Conservation (phyloP, 92 coral and sea anemone species). For the Plumapathes pennacea region DNA sequence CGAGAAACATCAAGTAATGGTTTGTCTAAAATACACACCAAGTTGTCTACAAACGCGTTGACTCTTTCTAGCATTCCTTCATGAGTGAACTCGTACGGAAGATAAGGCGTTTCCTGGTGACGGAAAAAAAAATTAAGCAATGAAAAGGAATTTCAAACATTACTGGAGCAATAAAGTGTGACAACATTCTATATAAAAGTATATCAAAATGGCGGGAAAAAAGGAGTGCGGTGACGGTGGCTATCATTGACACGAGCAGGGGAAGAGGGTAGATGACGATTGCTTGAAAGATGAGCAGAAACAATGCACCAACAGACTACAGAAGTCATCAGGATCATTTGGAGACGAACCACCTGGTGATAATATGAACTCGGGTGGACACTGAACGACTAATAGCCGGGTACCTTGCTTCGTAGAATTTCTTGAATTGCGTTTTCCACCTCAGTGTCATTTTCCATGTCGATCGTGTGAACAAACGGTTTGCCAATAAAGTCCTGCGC, state of each 20-base stretch:
- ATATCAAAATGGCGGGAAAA: too few species aligned
- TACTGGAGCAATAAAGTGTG: too few species aligned
- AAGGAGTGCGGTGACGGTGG: too few species aligned
- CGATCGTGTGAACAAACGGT: conserved; percentile 91
- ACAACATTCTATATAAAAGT: too few species aligned
- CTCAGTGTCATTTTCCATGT: conserved; percentile 74
- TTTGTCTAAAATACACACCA: conserved; percentile 53
- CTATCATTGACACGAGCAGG: background rate
- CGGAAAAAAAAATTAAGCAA: too few species aligned
- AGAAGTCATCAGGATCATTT: too few species aligned
- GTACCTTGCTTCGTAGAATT: conserved; percentile 75
- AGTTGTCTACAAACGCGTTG: conserved; percentile 68
- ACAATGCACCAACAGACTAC: background rate
- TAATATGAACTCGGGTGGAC: too few species aligned
- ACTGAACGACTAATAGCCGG: too few species aligned
- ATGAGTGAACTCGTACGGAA: conserved; percentile 86
- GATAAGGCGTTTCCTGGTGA: conserved; percentile 78
- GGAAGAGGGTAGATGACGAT: background rate
- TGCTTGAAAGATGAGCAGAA: background rate
- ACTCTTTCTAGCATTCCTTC: conserved; percentile 89
- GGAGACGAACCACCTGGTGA: too few species aligned
- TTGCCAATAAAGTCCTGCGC: conserved; percentile 87
- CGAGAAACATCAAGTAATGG: too few species aligned
- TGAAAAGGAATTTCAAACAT: too few species aligned
- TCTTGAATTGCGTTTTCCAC: conserved; percentile 66